phyloP scores from a whole-genome alignment of 2,113 vertebrate genomes.

The Apteryx owenii region DNA sequence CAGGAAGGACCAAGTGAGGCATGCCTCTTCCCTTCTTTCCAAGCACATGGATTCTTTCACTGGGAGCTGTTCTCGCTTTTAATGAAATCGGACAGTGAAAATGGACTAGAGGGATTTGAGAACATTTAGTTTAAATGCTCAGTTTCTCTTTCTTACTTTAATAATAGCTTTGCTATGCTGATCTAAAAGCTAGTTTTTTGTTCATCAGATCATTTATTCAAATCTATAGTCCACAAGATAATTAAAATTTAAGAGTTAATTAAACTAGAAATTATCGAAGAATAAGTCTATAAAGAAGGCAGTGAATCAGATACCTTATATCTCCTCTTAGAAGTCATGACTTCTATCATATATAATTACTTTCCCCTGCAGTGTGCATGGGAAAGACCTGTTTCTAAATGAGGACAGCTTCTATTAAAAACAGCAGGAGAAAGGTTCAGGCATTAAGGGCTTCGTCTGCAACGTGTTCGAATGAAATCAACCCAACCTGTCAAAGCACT shows the following conservation, averaged over 20 bases:
- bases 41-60: neutral
- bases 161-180: neutral
- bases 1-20: neutral
- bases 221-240: slow-evolving; percentile 5
- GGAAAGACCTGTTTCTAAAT: slow-evolving; percentile 29
- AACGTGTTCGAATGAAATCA: slow-evolving; percentile 27
- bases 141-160: neutral
- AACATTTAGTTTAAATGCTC: neutral
- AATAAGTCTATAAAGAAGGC: neutral
- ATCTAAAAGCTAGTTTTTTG: slow-evolving; percentile 17
- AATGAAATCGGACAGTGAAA: neutral
- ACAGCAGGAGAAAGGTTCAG: slow-evolving; percentile 38
- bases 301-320: slow-evolving; percentile 1
- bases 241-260: slow-evolving; percentile 57
- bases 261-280: slow-evolving; percentile 30
- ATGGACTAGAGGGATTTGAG: neutral
- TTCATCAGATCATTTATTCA: slow-evolving; percentile 21
- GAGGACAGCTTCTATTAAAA: slow-evolving; percentile 44
- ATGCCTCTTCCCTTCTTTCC: neutral
- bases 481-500: neutral
- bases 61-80: neutral
- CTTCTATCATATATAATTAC: slow-evolving; percentile 42
- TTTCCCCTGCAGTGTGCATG: slow-evolving; percentile 5
- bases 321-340: slow-evolving; percentile 41
- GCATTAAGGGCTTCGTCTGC: neutral